Evolutionary conservation across 2,797 vertebrate genomes (phyloP), one percentile per base, ranked within the genome.

Genomic region (Sebastes cheni): DNA sequence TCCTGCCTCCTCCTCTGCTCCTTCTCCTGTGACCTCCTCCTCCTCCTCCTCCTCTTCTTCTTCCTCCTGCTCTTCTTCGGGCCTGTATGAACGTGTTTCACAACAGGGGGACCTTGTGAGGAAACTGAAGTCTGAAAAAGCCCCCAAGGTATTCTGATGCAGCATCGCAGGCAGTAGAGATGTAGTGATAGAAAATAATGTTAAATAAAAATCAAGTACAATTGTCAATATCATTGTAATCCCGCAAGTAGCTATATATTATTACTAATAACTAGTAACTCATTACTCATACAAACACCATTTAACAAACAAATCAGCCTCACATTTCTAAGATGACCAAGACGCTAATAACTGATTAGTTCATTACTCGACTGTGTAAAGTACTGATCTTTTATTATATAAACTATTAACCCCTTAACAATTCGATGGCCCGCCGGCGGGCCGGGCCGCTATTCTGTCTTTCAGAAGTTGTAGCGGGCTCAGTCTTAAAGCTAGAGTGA

Each of bases 61-160:
- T 22, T 75, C 83, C 27, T 75, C 80, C 25, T 67, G 68, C 16
- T 50, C 85, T 64, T 59, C 89, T 7, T 82, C 65, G 22, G 92
- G 68, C 84, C 86, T 92, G 83, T 93, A 96, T 77, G 89, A 84
- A 68, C 95, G 77, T 32, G 96, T 97, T 30, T 85, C 95, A 16
- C 93, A 96, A 54, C 96, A 96, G 91, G 96, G 96, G 55, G 95
- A 97, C 30, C 14, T 83, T 60, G 96, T 97, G 85, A 92, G 95
- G 88, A 96, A 93, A 72, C 95, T 97, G 56, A 97, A 97, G 90
- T 84, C 77, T 6, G 95, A 96, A 82, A 97, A 96, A 90, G 94
- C 92, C 69, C 86, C 96, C 13, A 97, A 97, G 96, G 96, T 97
- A 95, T 87, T 82, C 36, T 42, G 60, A 72, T 68, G 71, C 27